Percentiles rank a stretch among this genome's conserved stretches.
phyloP scores from a whole-genome alignment of 2,113 vertebrate genomes.

The Sapajus apella region DNA sequence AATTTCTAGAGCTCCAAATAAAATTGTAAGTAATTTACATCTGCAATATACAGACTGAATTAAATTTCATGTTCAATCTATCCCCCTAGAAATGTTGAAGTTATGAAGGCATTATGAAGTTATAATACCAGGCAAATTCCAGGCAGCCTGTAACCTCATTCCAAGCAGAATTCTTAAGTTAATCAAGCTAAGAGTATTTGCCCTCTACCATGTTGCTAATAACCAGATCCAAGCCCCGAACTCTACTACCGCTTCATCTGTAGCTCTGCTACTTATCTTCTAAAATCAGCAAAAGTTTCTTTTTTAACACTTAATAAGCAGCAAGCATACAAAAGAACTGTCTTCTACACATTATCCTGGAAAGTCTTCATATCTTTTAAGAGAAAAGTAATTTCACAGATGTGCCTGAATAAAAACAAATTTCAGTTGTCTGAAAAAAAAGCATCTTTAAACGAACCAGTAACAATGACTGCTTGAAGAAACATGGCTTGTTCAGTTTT shows the following conservation, averaged over 20 bases:
- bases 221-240: background rate
- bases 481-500: slow-evolving; percentile 42
- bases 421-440: slow-evolving; percentile 48
- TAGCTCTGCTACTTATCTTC: slow-evolving; percentile 46
- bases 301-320: slow-evolving; percentile 2
- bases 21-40: background rate
- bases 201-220: background rate
- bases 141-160: background rate
- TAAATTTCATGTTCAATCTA: background rate
- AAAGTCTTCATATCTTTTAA: slow-evolving; percentile 65
- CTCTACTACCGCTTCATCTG: slow-evolving; percentile 34
- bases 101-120: background rate
- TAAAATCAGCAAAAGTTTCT: slow-evolving; percentile 70
- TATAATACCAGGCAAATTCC: background rate
- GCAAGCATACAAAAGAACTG: slow-evolving; percentile 28
- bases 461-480: slow-evolving; percentile 63
- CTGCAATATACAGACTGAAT: background rate
- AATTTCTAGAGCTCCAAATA: background rate
- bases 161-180: background rate
- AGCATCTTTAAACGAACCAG: slow-evolving; percentile 60
- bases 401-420: slow-evolving; percentile 63
- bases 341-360: slow-evolving; percentile 66
- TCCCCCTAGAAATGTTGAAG: background rate
- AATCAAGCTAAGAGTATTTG: background rate
- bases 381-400: slow-evolving; percentile 76